Evolutionary conservation across 2,888 invertebrate genomes (phyloP).

Genomic region (Bellardia pandia): DNA sequence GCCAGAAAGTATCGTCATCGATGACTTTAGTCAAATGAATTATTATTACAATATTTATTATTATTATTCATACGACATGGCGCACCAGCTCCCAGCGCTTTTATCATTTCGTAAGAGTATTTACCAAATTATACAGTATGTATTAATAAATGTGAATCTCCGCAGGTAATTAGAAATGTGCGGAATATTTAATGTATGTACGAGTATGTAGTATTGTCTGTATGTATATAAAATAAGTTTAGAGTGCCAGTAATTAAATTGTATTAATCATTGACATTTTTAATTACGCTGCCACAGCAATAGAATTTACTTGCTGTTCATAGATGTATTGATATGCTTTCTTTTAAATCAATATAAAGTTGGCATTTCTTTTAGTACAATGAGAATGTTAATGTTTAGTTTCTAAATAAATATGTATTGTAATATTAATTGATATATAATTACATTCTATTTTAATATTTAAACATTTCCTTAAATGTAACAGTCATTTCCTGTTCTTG

Average conservation of each 20-base stretch:
- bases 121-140: neutral
- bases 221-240: neutral
- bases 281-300: neutral
- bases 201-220: neutral
- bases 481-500: neutral
- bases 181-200: no score
- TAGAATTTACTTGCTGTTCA: neutral
- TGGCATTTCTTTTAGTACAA: neutral
- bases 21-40: constrained; percentile 39
- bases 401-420: no score
- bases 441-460: neutral
- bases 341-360: neutral
- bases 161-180: constrained; percentile 1
- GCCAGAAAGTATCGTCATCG: neutral
- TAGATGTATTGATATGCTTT: no score
- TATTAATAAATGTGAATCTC: neutral
- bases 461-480: constrained; percentile 15
- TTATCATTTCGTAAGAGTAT: neutral
- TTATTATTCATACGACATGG: constrained; percentile 26
- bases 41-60: neutral
- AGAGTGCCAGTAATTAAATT: neutral
- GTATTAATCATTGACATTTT: constrained; percentile 2
- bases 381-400: neutral
- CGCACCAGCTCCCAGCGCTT: neutral
- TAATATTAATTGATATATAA: no score